phyloP scores from a whole-genome alignment of 2,113 vertebrate species.

The Phocoena phocoena region DNA sequence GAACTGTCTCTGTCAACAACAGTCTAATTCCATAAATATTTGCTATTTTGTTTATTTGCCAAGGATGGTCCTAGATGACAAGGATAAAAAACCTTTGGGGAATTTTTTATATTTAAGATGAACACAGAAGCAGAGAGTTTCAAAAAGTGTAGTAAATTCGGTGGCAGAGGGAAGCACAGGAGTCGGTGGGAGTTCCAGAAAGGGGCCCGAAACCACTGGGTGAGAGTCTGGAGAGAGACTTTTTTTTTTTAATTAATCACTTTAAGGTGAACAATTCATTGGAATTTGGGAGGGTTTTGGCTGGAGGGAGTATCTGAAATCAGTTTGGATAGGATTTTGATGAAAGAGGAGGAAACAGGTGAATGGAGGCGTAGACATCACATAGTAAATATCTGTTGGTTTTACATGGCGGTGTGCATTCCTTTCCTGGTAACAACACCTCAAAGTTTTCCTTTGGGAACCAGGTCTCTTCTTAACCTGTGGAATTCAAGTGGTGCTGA shows the following conservation, averaged over 20 bases:
- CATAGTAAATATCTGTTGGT: neutral
- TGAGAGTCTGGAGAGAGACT: neutral
- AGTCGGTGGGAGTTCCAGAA: neutral
- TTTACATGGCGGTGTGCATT: neutral
- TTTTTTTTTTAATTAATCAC: neutral
- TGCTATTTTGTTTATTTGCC: neutral
- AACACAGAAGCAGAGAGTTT: neutral
- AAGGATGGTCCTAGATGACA: neutral
- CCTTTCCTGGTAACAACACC: neutral
- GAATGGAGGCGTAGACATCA: neutral
- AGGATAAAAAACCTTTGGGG: neutral
- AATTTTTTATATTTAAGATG: neutral
- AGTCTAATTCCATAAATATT: neutral
- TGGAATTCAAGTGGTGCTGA: neutral
- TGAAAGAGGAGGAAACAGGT: neutral
- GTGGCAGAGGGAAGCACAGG: neutral
- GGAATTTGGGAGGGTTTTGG: neutral
- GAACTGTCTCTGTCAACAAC: neutral
- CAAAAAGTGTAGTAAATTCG: neutral
- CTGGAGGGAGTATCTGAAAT: neutral
- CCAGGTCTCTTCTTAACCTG: neutral
- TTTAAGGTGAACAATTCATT: neutral
- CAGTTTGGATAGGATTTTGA: neutral
- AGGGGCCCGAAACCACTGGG: neutral
- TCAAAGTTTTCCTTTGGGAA: neutral